A percentile compares a stretch with the other conserved stretches of the same genome.
Conservation (phyloP, 92 coral and sea anemone genomes). For the Isaurus tuberculatus region DNA sequence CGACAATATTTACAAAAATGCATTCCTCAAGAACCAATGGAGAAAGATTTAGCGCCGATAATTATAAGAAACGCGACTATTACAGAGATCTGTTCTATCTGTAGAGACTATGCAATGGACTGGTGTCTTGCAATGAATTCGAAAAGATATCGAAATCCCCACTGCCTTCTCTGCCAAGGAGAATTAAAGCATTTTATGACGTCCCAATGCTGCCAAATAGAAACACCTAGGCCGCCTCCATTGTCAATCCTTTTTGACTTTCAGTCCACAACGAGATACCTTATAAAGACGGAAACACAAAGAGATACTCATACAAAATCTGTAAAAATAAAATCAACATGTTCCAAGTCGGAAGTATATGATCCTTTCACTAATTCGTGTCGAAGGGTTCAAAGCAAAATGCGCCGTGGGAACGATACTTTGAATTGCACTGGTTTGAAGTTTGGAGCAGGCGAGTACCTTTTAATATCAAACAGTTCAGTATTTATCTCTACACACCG, state of each 20-base stretch:
- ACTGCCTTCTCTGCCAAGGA: slow-evolving; percentile 39
- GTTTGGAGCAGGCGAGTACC: slow-evolving; percentile 7
- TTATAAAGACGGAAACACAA: slow-evolving; percentile 18
- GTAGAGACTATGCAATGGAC: slow-evolving; percentile 15
- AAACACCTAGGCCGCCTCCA: neutral
- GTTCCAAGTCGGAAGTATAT: slow-evolving; percentile 4
- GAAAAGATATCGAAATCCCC: slow-evolving; percentile 33
- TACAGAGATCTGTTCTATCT: slow-evolving; percentile 2
- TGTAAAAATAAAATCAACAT: slow-evolving; percentile 1
- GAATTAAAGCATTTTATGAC: neutral
- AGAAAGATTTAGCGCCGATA: neutral
- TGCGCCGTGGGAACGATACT: neutral
- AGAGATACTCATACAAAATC: neutral
- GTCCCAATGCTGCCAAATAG: neutral
- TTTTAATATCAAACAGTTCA: neutral
- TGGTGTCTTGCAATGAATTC: slow-evolving; percentile 31
- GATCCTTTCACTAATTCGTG: slow-evolving; percentile 27
- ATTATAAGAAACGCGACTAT: neutral
- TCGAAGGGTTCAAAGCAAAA: neutral
- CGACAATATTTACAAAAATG: slow-evolving; percentile 8
- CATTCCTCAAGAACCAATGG: slow-evolving; percentile 12
- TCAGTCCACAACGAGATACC: slow-evolving; percentile 28
- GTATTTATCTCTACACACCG: slow-evolving; percentile 26
- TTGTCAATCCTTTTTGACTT: slow-evolving; percentile 29
- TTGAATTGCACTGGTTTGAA: neutral